Evolutionary conservation across 2,888 invertebrate species (phyloP), one percentile per base, ranked within the genome.

Genomic region (Melanargia galathea): DNA sequence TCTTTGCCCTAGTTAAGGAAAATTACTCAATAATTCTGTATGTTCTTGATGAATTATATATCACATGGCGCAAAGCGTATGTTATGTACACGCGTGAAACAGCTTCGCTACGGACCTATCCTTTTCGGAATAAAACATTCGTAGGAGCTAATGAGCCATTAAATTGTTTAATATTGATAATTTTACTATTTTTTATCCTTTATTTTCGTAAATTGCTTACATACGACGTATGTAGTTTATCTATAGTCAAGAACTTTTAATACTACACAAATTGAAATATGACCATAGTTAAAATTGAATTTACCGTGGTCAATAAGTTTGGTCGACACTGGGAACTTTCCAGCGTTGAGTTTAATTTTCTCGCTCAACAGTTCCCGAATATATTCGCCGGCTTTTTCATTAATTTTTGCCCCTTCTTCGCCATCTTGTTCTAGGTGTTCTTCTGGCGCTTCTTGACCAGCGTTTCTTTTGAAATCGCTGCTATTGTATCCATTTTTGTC

Each of bases 361-460:
- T 96, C 96, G 55, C 93, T 92, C 65, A 96, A 79, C 63, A 96
- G 90, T 78, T 96, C 95, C 22, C 94, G 92, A 78, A 96, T 94
- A 78, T 96, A 96, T 86, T 96, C 96, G 61, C 93, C 94, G 80
- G 95, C 95, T 87, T 95, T 96, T 80, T 95, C 94, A 71, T 93
- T 93, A 64, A 94, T 85, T 76, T 92, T 92, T 55, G 92, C 84
- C 72, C 87, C 45, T 4, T 46, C 93, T 61, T 93, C 93, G 80
- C 92, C 90, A 87, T 92, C 90, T 92, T 93, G 87, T 61, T 76
- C 83, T 60, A 83, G 81, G n/a, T 78, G 74, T 13, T 73, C 76
- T 22, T 70, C 70, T 65, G 71, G 75, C 64, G 65, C 54, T 35
- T 83, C 83, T 76, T 79, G 82, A 43, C 77, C 79, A 1, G 84